These are phyloP conservation scores for Astreopora myriophthalma DNA, from an alignment of 64 coral and sea anemone species.

Conservation along the genomic window DNA sequence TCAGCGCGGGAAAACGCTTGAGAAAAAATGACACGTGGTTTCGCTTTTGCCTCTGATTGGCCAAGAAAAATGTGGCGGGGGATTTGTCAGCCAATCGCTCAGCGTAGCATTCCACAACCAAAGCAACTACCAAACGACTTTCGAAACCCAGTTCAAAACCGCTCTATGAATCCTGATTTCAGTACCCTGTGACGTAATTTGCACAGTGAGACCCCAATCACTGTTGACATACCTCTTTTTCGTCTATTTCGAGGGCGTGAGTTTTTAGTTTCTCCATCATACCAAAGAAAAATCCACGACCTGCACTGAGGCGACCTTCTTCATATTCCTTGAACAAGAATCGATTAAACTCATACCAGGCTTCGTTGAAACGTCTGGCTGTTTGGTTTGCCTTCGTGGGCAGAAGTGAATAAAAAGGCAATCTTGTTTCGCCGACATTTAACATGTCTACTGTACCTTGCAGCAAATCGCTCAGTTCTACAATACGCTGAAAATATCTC, in stretches of 20 bases:
- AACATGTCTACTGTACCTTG: conserved; percentile 65
- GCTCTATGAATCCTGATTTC: too few relatives aligned
- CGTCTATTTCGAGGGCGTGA: conserved; percentile 60
- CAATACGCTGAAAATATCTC: conserved; percentile 70
- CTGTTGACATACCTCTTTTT: conserved; percentile 61
- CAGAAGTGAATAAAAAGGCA: conserved; percentile 79
- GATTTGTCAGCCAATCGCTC: too few relatives aligned
- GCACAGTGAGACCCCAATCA: background rate
- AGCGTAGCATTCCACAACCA: too few relatives aligned
- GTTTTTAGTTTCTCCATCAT: conserved; percentile 84
- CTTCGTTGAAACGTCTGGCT: conserved; percentile 54
- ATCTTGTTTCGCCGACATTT: conserved; percentile 64
- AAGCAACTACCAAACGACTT: too few relatives aligned
- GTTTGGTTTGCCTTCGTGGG: conserved; percentile 65
- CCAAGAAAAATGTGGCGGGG: too few relatives aligned
- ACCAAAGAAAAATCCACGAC: conserved; percentile 66
- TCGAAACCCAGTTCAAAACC: too few relatives aligned
- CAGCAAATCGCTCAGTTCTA: conserved; percentile 66
- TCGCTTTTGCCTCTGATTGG: too few relatives aligned
- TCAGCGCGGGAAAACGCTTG: too few relatives aligned
- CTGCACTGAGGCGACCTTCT: conserved; percentile 66
- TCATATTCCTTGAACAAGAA: conserved; percentile 83
- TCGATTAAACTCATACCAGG: conserved; percentile 69
- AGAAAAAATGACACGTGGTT: too few relatives aligned
- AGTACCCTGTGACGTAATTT: too few relatives aligned